Percentiles rank a stretch among this genome's conserved stretches.
These are phyloP conservation scores for Drosophila repleta DNA, from an alignment of 1,140 invertebrate species.

Conservation along the genomic window DNA sequence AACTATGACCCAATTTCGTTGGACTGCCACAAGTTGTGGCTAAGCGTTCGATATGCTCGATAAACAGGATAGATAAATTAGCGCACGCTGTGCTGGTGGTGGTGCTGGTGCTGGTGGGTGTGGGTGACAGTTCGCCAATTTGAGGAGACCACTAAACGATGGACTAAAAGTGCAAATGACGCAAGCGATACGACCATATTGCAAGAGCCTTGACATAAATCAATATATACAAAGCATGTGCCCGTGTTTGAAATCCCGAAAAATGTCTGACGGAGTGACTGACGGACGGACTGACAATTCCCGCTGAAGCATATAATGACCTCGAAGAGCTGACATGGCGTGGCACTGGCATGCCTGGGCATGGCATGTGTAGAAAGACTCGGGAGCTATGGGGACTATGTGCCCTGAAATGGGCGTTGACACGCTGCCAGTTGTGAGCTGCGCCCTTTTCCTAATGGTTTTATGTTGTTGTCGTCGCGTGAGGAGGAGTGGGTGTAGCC, in stretches of 20 bases:
- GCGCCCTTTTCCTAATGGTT: constrained; percentile 73
- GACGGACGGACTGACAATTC: constrained; percentile 24
- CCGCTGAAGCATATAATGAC: constrained; percentile 42
- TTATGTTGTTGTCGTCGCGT: constrained; percentile 62
- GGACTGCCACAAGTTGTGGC: too few relatives aligned
- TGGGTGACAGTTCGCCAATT: constrained; percentile 25
- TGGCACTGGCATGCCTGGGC: not conserved
- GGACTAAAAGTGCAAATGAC: constrained; percentile 72
- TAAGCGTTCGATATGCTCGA: constrained; percentile 28
- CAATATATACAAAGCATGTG: constrained; percentile 47
- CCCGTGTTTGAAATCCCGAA: constrained; percentile 55
- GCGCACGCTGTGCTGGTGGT: constrained; percentile 9
- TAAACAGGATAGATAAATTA: constrained; percentile 70
- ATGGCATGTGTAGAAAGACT: constrained; percentile 12
- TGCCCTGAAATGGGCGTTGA: constrained; percentile 55
- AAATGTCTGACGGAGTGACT: constrained; percentile 18
- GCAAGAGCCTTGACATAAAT: constrained; percentile 68
- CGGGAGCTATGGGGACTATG: constrained; percentile 1
- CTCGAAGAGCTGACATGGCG: constrained; percentile 38
- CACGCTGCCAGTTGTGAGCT: constrained; percentile 55
- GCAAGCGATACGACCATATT: constrained; percentile 53
- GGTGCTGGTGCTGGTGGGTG: not conserved
- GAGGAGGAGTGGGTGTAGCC: constrained; percentile 11
- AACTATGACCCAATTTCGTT: too few relatives aligned
- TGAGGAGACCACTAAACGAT: constrained; percentile 47